Evolutionary conservation across 2,113 vertebrate species (phyloP), one percentile per base, ranked within the genome.

Genomic region (Phalacrocorax brasilianus): DNA sequence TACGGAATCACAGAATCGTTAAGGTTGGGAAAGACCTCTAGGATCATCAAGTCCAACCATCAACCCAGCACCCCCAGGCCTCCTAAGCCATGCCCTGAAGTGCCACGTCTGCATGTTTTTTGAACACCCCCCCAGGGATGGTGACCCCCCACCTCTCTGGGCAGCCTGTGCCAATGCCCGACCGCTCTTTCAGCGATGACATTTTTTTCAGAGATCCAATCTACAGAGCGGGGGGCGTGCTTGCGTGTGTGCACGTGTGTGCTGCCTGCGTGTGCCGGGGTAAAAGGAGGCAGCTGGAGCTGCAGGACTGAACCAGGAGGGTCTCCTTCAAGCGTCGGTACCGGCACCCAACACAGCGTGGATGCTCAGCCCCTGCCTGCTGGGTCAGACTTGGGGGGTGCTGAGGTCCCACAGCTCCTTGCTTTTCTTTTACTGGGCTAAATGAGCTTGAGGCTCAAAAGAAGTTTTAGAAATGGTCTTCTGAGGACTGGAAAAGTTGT

Each of bases 221-320:
- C 38, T 38, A 10, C 38, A 5, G 30, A 52, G 18, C 1, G 0
- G 7, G 19, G 17, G 2, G 18, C 2, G 8, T n/a, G 67, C 23
- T 8, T 73, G 32, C 27, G 23, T 16, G 28, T 12, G 40, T 38
- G 71, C 44, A 4, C 2, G 55, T 2, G 2, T 52, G 42, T 35
- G 78, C 44, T 14, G 24, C 33, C 18, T 27, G 56, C 4, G 0
- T 7, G 15, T 47, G 42, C 44, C 62, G 8, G 11, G 12, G 14
- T 15, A 14, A 23, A 59, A 8, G 33, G 23, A 56, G 40, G 47
- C 38, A 55, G 66, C 23, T 50, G 59, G 88, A 62, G 33, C 73
- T 70, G 56, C 44, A 26, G 44, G 74, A 33, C 44, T 1, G 0
- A 49, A 52, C 18, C 38, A 40, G 24, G 61, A 84, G 28, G 42